Conservation (phyloP, 2,888 invertebrate species). For the Mesochorus sp. region DNA sequence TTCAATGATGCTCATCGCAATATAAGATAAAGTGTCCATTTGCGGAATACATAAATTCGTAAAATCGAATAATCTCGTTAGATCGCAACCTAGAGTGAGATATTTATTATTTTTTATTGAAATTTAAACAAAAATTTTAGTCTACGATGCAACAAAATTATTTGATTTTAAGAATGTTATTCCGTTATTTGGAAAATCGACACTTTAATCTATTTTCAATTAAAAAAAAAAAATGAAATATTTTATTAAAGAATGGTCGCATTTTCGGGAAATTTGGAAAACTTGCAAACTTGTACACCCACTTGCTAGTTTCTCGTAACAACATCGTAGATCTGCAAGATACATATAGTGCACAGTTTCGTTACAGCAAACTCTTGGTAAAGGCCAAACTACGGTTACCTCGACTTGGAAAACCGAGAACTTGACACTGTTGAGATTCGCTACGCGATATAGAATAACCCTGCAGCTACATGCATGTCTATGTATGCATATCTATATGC, state of each 20-base stretch:
- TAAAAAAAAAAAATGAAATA: no score
- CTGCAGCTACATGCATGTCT: background rate
- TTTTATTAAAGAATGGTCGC: background rate
- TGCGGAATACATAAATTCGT: background rate
- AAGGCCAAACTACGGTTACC: conserved; percentile 10
- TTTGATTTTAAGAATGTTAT: no score
- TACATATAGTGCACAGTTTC: background rate
- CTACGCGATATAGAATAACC: conserved; percentile 27
- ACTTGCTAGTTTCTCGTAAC: conserved; percentile 23
- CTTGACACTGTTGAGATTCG: conserved; percentile 11
- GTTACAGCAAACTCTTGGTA: background rate
- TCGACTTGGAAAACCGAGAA: conserved; percentile 23
- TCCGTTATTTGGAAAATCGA: no score
- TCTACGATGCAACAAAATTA: no score
- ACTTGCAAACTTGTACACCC: conserved; percentile 1
- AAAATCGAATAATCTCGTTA: conserved; percentile 3
- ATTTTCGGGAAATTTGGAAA: conserved; percentile 21
- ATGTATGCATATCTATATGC: background rate
- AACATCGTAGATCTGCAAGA: conserved; percentile 3
- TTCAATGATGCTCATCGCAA: no score
- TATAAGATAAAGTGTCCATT: background rate
- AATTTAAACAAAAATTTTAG: no score
- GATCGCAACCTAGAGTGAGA: no score
- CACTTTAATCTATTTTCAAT: no score
- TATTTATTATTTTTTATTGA: no score